These are phyloP conservation scores for Acleris holmiana DNA, from an alignment of 2,888 invertebrate species.

Conservation along the genomic window DNA sequence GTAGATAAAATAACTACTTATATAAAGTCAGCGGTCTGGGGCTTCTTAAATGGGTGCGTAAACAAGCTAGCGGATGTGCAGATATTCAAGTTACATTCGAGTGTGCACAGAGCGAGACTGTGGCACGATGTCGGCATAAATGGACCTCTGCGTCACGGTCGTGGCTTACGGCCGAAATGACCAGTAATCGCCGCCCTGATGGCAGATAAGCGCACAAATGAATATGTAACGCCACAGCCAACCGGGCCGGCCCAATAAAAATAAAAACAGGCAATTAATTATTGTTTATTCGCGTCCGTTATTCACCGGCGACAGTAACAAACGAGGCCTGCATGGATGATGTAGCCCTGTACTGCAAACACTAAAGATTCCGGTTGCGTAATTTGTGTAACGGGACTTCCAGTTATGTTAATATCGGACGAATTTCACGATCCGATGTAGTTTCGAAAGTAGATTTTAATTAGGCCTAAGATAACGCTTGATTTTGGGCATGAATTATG, in stretches of 20 bases:
- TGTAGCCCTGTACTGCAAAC: constrained; percentile 41
- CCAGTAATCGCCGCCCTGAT: constrained; percentile 72
- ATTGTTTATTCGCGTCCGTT: constrained; percentile 80
- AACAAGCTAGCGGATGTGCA: constrained; percentile 33
- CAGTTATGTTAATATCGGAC: constrained; percentile 82
- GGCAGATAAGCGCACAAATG: constrained; percentile 77
- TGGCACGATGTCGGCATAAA: constrained; percentile 19
- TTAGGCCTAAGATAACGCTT: constrained; percentile 60
- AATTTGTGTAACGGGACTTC: constrained; percentile 81
- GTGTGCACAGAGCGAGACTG: constrained; percentile 3
- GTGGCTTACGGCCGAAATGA: constrained; percentile 53
- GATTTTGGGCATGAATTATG: constrained; percentile 47
- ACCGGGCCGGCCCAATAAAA: constrained; percentile 72
- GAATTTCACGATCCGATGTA: constrained; percentile 73
- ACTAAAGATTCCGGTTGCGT: constrained; percentile 73
- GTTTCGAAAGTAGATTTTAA: constrained; percentile 75
- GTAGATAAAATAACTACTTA: no score
- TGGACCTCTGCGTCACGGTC: constrained; percentile 27
- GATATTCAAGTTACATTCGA: constrained; percentile 7
- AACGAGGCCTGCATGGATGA: constrained; percentile 61
- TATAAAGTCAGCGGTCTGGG: no score
- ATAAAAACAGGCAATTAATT: constrained; percentile 77
- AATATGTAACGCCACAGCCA: constrained; percentile 79
- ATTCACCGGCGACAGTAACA: constrained; percentile 73
- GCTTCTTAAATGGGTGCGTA: constrained; percentile 1